A percentile compares a stretch with the other conserved stretches of the same genome.
These are phyloP conservation scores for Sebastes hubbsi DNA, from an alignment of 2,797 vertebrate genomes.

Conservation along the genomic window DNA sequence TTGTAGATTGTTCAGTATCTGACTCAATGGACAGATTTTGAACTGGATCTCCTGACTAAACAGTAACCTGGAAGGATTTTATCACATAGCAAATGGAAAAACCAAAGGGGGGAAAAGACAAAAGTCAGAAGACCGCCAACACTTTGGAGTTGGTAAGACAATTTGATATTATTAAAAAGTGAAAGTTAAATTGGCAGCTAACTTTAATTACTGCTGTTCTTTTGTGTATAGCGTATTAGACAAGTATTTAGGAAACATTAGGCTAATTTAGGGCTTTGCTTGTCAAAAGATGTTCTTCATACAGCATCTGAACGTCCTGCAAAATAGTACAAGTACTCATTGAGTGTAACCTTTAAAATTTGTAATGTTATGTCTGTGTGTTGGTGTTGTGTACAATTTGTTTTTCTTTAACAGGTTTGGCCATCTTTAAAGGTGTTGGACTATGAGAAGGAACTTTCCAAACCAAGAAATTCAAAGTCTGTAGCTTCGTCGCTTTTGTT, in stretches of 20 bases:
- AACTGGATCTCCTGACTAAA: not conserved
- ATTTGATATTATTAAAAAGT: not conserved
- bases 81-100: not conserved
- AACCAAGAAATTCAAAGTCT: slow-evolving; percentile 64
- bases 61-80: not conserved
- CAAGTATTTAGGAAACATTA: not conserved
- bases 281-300: not conserved
- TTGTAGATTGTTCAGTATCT: not conserved
- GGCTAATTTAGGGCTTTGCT: not conserved
- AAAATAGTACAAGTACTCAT: not conserved
- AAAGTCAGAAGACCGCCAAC: not conserved
- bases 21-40: not conserved
- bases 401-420: slow-evolving; percentile 86
- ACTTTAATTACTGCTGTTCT: not conserved
- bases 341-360: slow-evolving; percentile 44
- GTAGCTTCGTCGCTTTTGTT: slow-evolving; percentile 27
- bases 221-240: not conserved
- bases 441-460: slow-evolving; percentile 70
- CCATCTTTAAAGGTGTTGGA: slow-evolving; percentile 77
- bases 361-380: slow-evolving; percentile 77
- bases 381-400: slow-evolving; percentile 83
- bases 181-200: not conserved
- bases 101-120: no score
- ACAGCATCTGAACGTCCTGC: not conserved
- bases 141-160: not conserved